phyloP scores from a whole-genome alignment of 2,113 vertebrate species.

The Otolemur garnettii region DNA sequence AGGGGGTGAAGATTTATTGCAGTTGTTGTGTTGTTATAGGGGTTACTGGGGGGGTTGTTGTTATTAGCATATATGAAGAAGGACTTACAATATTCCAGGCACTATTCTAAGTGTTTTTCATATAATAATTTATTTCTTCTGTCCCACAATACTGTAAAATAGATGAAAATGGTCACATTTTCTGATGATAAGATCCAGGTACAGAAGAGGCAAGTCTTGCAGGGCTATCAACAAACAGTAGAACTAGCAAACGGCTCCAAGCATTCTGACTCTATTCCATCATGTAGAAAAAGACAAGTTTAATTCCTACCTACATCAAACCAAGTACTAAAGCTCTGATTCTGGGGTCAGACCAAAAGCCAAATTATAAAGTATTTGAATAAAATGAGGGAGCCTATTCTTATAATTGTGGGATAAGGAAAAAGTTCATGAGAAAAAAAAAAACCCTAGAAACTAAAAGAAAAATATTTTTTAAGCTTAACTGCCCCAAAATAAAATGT shows the following conservation, averaged over 20 bases:
- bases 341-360: not conserved
- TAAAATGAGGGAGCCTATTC: not conserved
- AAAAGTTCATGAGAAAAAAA: not conserved
- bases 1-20: not conserved
- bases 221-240: not conserved
- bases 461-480: not conserved
- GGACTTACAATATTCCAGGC: not conserved
- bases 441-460: conserved; percentile 14
- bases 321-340: conserved; percentile 11
- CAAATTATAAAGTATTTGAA: not conserved
- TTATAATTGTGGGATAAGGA: not conserved
- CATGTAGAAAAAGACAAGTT: not conserved
- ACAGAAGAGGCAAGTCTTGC: not conserved
- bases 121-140: not conserved
- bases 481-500: not conserved
- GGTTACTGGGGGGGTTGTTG: not conserved
- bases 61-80: not conserved
- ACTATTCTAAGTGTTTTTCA: not conserved
- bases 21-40: not conserved
- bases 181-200: not conserved
- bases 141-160: not conserved
- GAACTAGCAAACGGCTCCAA: not conserved
- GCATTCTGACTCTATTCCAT: not conserved
- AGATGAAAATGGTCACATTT: not conserved
- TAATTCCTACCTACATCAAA: not conserved